phyloP scores from a whole-genome alignment of 2,797 vertebrate species.

The Thamnophis elegans region DNA sequence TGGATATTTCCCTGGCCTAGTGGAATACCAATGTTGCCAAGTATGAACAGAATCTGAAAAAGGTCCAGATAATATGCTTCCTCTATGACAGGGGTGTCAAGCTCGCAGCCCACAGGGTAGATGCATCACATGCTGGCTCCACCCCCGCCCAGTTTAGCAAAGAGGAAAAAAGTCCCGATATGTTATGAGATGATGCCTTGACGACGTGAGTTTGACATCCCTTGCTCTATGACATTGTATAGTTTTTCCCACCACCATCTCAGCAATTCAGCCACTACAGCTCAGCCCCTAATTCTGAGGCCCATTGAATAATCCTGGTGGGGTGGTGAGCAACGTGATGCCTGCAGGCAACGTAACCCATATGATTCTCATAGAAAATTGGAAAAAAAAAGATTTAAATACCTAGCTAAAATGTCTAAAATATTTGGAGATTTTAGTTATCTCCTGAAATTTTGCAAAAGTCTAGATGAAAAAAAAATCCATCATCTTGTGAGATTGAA shows the following conservation, averaged over 20 bases:
- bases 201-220: too few species aligned
- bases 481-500: not conserved
- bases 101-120: rapidly evolving
- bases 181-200: too few species aligned
- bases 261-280: not conserved
- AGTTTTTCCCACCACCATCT: not conserved
- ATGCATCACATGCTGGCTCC: too few species aligned
- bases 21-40: not conserved
- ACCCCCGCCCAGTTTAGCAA: too few species aligned
- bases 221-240: not conserved
- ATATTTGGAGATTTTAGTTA: not conserved
- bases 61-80: not conserved
- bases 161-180: too few species aligned
- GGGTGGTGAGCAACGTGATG: not conserved
- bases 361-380: not conserved
- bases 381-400: not conserved
- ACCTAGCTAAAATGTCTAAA: not conserved
- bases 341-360: not conserved
- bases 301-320: not conserved
- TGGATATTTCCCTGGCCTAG: not conserved
- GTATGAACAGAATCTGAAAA: not conserved
- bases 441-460: not conserved
- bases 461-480: not conserved
- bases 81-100: not conserved
- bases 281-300: not conserved